A percentile compares a stretch with the other conserved stretches of the same genome.
Conservation (phyloP, 2,797 vertebrate species). For the Centropyge bicolor region DNA sequence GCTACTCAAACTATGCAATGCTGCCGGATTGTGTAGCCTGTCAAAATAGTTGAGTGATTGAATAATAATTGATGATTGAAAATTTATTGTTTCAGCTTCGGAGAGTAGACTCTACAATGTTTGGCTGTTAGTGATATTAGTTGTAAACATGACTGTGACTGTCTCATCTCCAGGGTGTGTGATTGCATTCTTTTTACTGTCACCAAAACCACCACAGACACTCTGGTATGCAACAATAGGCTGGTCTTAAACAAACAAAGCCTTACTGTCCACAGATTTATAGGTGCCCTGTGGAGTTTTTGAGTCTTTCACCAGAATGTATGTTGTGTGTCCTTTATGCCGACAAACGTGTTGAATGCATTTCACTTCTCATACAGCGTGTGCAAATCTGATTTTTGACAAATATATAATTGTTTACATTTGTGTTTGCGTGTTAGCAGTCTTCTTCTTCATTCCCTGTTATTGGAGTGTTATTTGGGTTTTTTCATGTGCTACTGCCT, state of each 20-base stretch:
- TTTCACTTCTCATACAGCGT: no score
- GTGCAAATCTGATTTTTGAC: no score
- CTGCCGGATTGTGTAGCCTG: background rate
- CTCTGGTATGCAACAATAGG: background rate
- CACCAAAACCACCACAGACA: background rate
- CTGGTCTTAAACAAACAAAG: background rate
- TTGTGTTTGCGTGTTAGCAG: background rate
- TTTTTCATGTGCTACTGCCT: background rate
- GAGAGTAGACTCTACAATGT: background rate
- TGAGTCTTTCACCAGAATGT: no score
- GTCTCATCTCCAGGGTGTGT: conserved; percentile 20
- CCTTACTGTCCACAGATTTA: background rate
- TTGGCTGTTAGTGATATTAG: conserved; percentile 4
- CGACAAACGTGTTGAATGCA: no score
- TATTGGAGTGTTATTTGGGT: background rate
- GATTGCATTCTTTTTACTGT: background rate
- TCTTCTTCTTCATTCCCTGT: background rate
- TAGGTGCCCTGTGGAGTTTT: background rate
- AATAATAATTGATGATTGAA: no score
- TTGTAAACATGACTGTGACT: background rate
- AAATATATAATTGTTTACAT: no score
- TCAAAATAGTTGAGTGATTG: background rate
- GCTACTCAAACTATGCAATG: background rate
- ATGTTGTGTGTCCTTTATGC: no score
- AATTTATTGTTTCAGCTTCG: background rate